Percentiles rank a stretch among this genome's conserved stretches.
These are phyloP conservation scores for Equus quagga DNA, from an alignment of 2,113 vertebrate genomes.

Conservation along the genomic window DNA sequence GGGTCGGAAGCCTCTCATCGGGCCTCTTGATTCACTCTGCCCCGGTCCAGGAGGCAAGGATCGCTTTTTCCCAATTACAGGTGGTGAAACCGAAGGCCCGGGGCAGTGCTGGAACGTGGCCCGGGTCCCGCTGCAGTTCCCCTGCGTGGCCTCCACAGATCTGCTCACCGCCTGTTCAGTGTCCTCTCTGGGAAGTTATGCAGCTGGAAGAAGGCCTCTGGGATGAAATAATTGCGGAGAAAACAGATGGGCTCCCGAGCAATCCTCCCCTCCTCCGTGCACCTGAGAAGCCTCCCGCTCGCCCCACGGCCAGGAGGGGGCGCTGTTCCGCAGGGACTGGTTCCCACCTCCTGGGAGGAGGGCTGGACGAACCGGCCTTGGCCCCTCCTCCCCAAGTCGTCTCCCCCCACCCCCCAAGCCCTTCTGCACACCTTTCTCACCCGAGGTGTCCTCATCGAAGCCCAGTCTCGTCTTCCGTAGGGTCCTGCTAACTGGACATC, in stretches of 20 bases:
- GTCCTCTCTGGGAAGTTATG: constrained; percentile 71
- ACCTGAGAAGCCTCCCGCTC: background rate
- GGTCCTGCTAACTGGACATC: background rate
- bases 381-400: no score
- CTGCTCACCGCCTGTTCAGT: constrained; percentile 60
- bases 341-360: background rate
- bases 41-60: background rate
- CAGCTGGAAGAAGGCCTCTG: constrained; percentile 74
- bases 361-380: accelerated
- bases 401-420: no score
- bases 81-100: constrained; percentile 70
- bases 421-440: background rate
- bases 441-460: no score
- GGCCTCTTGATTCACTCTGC: constrained; percentile 11
- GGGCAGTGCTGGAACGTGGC: constrained; percentile 59
- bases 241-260: constrained; percentile 65
- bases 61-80: constrained; percentile 53
- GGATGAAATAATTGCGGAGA: constrained; percentile 72
- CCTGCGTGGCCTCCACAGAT: constrained; percentile 57
- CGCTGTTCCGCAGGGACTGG: background rate
- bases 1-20: background rate
- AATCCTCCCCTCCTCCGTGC: background rate
- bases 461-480: background rate
- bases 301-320: constrained; percentile 54
- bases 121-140: constrained; percentile 34